Percentiles rank a stretch among this genome's conserved stretches.
Evolutionary conservation across 2,888 invertebrate genomes (phyloP).

Genomic region (Candidula unifasciata): DNA sequence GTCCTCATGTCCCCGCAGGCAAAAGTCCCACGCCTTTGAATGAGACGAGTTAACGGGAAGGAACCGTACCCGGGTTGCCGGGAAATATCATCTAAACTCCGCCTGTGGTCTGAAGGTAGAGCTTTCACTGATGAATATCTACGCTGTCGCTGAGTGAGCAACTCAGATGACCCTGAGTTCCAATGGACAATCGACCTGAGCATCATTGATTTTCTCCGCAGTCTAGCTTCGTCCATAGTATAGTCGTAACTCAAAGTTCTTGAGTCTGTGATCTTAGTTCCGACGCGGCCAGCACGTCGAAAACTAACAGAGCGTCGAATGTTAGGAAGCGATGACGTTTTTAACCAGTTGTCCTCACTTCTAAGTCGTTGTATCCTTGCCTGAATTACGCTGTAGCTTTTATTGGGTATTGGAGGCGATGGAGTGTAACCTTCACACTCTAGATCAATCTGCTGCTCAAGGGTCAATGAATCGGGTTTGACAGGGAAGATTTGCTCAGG

Average conservation of each 20-base stretch:
- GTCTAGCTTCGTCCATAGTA: conserved; percentile 50
- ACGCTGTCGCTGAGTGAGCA: conserved; percentile 20
- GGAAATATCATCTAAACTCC: conserved; percentile 36
- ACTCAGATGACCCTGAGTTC: conserved; percentile 47
- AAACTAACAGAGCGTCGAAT: conserved; percentile 36
- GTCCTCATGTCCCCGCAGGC: conserved; percentile 52
- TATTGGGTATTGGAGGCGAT: conserved; percentile 48
- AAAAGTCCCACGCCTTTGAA: conserved; percentile 47
- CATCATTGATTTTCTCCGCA: conserved; percentile 50
- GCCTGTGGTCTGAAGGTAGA: conserved; percentile 17
- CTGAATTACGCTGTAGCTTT: conserved; percentile 48
- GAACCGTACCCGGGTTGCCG: conserved; percentile 30
- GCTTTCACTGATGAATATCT: conserved; percentile 48
- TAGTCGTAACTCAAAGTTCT: conserved; percentile 48
- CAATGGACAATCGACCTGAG: conserved; percentile 43
- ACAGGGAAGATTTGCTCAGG: conserved; percentile 22
- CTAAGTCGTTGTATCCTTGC: conserved; percentile 47
- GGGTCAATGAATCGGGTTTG: conserved; percentile 34
- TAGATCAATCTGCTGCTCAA: conserved; percentile 50
- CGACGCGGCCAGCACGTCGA: conserved; percentile 31
- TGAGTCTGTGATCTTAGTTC: neutral
- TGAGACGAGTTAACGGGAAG: conserved; percentile 42
- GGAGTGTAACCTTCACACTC: conserved; percentile 52
- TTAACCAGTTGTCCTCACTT: conserved; percentile 52
- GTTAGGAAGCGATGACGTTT: conserved; percentile 50